Conservation (phyloP, 2,888 invertebrate genomes). For the Busseola fusca region DNA sequence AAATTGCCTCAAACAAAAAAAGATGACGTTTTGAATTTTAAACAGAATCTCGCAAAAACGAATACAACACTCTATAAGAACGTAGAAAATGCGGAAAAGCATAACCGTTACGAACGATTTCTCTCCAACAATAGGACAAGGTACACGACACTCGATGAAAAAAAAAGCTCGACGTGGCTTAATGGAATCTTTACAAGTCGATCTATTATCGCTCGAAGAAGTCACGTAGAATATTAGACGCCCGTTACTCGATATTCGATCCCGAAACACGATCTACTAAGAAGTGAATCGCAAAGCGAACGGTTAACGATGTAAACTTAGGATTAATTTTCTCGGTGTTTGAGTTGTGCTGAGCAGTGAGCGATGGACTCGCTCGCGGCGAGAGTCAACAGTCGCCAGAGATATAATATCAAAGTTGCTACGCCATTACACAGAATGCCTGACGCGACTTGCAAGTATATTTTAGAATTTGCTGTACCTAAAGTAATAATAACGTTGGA, state of each 20-base stretch:
- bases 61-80: constrained; percentile 64
- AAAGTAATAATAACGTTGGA: constrained; percentile 62
- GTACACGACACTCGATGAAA: constrained; percentile 67
- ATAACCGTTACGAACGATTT: constrained; percentile 82
- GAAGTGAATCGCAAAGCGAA: constrained; percentile 73
- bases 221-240: constrained; percentile 87
- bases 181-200: constrained; percentile 80
- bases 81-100: constrained; percentile 77
- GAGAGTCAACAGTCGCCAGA: constrained; percentile 69
- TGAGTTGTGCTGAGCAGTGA: constrained; percentile 72
- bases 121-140: constrained; percentile 78
- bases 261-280: constrained; percentile 70
- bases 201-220: constrained; percentile 74
- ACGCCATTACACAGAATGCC: constrained; percentile 69
- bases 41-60: constrained; percentile 58
- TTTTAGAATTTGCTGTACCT: constrained; percentile 63
- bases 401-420: constrained; percentile 75
- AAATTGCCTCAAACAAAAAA: constrained; percentile 47
- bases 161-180: constrained; percentile 72
- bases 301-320: constrained; percentile 75
- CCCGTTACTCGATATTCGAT: constrained; percentile 68
- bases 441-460: constrained; percentile 64
- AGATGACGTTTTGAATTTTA: constrained; percentile 49
- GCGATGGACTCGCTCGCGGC: constrained; percentile 72
- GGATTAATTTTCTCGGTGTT: constrained; percentile 78